These are phyloP conservation scores for Momotus momota DNA, from an alignment of 2,797 vertebrate species.

Conservation along the genomic window DNA sequence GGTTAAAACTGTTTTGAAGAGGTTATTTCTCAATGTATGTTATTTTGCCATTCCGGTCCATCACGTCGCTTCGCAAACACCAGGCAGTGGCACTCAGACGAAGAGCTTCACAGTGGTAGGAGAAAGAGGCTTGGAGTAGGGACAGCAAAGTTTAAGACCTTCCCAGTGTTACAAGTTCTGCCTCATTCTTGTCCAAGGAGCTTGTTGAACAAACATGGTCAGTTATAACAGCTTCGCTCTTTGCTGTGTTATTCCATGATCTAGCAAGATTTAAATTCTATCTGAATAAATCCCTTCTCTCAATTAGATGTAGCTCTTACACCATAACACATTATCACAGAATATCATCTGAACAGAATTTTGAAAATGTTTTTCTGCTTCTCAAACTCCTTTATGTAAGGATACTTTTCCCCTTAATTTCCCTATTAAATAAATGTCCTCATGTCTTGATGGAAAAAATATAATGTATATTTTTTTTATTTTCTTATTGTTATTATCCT, in stretches of 20 bases:
- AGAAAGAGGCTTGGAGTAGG: not conserved
- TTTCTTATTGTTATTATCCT: not conserved
- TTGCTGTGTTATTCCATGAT: not conserved
- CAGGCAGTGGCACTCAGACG: not conserved
- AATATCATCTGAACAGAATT: not conserved
- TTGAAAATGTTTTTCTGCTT: not conserved
- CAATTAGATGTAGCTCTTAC: not conserved
- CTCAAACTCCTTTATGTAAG: not conserved
- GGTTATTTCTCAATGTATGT: constrained; percentile 20
- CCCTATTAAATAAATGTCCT: not conserved
- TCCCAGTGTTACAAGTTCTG: not conserved
- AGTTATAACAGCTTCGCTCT: not conserved
- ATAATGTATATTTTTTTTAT: not conserved
- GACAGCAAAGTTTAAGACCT: constrained; percentile 15
- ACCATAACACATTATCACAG: not conserved
- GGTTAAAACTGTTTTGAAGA: constrained; percentile 16
- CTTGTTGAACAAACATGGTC: not conserved
- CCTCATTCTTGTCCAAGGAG: not conserved
- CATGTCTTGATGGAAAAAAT: not conserved
- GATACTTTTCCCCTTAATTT: not conserved
- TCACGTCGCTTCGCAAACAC: not conserved
- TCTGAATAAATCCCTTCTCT: not conserved
- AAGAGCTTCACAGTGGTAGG: not conserved
- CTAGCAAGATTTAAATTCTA: not conserved
- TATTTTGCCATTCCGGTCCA: constrained; percentile 9